These are phyloP conservation scores for Phycodurus eques DNA, from an alignment of 2,113 vertebrate genomes.

Conservation along the genomic window DNA sequence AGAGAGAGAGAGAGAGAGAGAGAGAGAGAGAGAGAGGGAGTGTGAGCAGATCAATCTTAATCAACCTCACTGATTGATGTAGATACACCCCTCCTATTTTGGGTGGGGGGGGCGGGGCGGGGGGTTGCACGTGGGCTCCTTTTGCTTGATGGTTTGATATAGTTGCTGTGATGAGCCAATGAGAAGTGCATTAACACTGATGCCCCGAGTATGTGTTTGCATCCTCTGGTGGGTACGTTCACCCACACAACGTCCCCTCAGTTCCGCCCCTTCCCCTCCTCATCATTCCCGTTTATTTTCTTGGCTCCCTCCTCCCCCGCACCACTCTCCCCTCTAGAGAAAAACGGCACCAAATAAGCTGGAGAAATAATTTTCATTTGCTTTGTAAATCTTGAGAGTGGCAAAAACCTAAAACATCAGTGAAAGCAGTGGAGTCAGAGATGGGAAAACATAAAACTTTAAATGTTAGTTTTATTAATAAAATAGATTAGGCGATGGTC, in stretches of 20 bases:
- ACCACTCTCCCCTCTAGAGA: slow-evolving; percentile 33
- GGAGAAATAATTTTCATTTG: slow-evolving; percentile 58
- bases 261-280: slow-evolving; percentile 21
- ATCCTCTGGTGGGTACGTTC: slow-evolving; percentile 43
- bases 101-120: neutral
- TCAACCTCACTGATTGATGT: slow-evolving; percentile 65
- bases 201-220: slow-evolving; percentile 63
- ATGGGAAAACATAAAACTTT: too few species aligned
- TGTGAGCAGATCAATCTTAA: slow-evolving; percentile 54
- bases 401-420: neutral
- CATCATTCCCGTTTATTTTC: slow-evolving; percentile 60
- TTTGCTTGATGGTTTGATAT: slow-evolving; percentile 64
- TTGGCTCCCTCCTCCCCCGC: slow-evolving; percentile 16
- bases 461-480: too few species aligned
- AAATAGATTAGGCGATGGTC: too few species aligned
- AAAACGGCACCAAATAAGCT: slow-evolving; percentile 47
- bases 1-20: neutral
- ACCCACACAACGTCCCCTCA: slow-evolving; percentile 5
- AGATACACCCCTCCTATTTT: slow-evolving; percentile 57
- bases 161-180: slow-evolving; percentile 63
- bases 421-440: too few species aligned
- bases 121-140: slow-evolving; percentile 17
- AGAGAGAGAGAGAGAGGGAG: too few species aligned
- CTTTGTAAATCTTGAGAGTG: slow-evolving; percentile 50
- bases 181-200: slow-evolving; percentile 60